These are phyloP conservation scores for Anolis carolinensis DNA, from an alignment of 2,113 vertebrate species.

Conservation along the genomic window DNA sequence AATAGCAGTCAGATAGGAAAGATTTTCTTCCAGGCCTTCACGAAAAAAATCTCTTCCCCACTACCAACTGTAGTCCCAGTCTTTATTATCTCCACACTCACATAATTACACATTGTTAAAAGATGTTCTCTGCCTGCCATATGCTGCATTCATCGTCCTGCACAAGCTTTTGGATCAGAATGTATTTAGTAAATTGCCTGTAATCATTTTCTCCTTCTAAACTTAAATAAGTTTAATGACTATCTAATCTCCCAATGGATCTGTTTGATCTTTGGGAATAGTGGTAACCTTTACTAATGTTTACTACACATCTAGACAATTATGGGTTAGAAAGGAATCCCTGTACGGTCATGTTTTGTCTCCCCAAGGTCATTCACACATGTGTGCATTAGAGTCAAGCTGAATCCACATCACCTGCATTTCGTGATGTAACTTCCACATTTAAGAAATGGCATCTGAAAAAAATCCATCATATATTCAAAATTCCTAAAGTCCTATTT, in stretches of 20 bases:
- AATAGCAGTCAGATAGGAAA: neutral
- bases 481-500: neutral
- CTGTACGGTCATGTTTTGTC: no score
- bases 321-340: neutral
- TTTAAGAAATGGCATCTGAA: neutral
- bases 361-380: neutral
- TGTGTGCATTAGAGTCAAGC: neutral
- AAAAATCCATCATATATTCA: neutral
- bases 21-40: neutral
- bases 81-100: neutral
- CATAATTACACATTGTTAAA: neutral
- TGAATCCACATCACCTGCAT: neutral
- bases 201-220: neutral
- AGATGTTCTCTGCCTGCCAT: neutral
- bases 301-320: neutral
- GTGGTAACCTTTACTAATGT: neutral
- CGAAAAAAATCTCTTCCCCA: neutral
- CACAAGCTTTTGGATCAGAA: neutral
- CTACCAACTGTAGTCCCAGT: neutral
- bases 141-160: neutral
- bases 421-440: neutral
- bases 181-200: neutral
- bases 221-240: neutral
- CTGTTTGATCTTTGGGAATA: neutral
- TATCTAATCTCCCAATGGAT: neutral